Base-by-base conservation (phyloP, 2,113 vertebrate genomes). In the Microcebus murinus region DNA sequence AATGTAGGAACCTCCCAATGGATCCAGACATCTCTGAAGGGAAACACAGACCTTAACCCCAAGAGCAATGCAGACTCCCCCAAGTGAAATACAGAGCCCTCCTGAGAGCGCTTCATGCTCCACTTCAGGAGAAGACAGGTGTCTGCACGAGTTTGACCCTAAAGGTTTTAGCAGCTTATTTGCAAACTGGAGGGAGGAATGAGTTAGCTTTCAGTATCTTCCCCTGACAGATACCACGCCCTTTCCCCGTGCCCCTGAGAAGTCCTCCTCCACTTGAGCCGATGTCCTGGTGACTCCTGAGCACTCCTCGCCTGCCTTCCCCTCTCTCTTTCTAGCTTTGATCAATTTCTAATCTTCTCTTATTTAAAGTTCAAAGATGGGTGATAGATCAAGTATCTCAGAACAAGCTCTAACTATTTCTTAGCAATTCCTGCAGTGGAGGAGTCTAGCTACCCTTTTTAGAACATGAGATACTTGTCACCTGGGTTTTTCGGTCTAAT, bases 191-290 rank as follows among this genome's bases (percentile, higher is more conserved):
- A 6, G 1, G 10, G 23, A 15, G 50, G 18, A 15, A 18, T 3
- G 8, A 23, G 23, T 27, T 15, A 11, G 31, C 27, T n/a, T 14
- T n/a, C 31, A 8, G 23, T 36, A 5, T 77, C 71, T 48, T 18
- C 34, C 67, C 48, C 29, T 15, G 4, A 31, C 4, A 81, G 65
- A 70, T 4, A 27, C 20, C 23, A 23, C 3, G 1, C 42, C 23
- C 21, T 27, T 31, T 17, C 6, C 55, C 36, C 21, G 15, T 18
- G 34, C 11, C 34, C 63, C 59, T 13, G 42, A 71, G 76, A 67
- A n/a, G 1, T 7, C 0, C 9, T 3, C 10, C 6, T 7, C n/a
- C 12, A 25, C 27, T 29, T 6, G 4, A 1, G 0, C 0, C 1
- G 17, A 2, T 21, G 11, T 2, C n/a, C 27, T 18, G 2, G 21